Percentiles rank a stretch among this genome's conserved stretches.
Conservation (phyloP, 2,888 invertebrate genomes). For the Zaprionus bogoriensis region DNA sequence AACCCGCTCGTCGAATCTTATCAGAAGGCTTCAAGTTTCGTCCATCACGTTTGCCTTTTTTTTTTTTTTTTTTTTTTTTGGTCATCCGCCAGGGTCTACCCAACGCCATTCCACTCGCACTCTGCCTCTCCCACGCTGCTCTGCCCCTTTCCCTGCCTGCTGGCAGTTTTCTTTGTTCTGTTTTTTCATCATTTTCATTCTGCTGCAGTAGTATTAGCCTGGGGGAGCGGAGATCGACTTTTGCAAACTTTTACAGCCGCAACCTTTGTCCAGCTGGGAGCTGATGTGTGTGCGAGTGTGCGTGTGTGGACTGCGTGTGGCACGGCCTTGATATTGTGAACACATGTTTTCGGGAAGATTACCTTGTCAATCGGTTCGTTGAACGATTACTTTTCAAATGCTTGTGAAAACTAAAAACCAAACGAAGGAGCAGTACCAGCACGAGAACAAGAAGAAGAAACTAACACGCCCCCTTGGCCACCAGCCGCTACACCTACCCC, state of each 20-base stretch:
- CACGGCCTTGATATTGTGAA: constrained; percentile 66
- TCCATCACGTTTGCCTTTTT: constrained; percentile 50
- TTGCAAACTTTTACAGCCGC: constrained; percentile 47
- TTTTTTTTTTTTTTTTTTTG: constrained; percentile 4
- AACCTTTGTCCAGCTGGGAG: constrained; percentile 47
- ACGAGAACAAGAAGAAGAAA: constrained; percentile 10
- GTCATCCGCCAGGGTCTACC: no score
- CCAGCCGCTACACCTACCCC: no score
- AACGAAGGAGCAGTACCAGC: constrained; percentile 7
- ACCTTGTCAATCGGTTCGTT: constrained; percentile 78
- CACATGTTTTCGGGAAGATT: constrained; percentile 76
- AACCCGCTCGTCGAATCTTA: constrained; percentile 62
- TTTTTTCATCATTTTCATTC: constrained; percentile 39
- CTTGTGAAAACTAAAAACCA: constrained; percentile 50
- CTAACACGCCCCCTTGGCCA: neutral
- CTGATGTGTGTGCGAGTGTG: constrained; percentile 12
- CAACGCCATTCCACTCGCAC: no score
- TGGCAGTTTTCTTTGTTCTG: neutral
- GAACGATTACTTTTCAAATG: constrained; percentile 73
- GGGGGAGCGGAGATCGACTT: constrained; percentile 23
- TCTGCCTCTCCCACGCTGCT: neutral
- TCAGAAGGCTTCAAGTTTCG: constrained; percentile 64
- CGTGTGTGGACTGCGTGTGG: constrained; percentile 20
- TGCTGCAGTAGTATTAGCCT: constrained; percentile 30
- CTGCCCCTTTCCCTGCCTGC: neutral